Conservation (phyloP, 2,113 vertebrate genomes). For the Varanus salvator region DNA sequence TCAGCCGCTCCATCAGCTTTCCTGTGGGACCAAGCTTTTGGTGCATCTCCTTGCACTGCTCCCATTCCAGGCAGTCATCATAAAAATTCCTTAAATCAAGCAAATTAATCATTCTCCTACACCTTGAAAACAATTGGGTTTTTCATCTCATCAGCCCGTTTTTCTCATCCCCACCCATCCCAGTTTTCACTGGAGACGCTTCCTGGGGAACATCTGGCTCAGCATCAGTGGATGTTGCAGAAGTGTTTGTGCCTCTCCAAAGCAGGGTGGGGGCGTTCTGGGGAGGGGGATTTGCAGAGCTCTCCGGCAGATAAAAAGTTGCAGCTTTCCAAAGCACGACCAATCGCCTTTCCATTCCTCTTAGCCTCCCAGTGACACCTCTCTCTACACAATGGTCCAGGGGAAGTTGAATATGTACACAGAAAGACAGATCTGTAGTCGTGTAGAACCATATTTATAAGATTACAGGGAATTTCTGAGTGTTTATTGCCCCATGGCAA, state of each 20-base stretch:
- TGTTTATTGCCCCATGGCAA: not conserved
- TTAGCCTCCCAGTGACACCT: not conserved
- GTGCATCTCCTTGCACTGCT: too few relatives aligned
- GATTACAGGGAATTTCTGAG: conserved; percentile 5
- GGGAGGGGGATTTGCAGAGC: not conserved
- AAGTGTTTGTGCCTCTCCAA: not conserved
- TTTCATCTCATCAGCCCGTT: not conserved
- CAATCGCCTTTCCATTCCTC: not conserved
- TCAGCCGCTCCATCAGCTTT: too few relatives aligned
- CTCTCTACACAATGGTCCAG: not conserved
- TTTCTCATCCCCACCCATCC: too few relatives aligned
- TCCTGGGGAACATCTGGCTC: not conserved
- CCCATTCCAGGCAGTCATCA: too few relatives aligned
- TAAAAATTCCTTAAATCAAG: not conserved
- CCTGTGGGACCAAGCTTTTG: too few relatives aligned
- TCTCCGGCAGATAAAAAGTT: not conserved
- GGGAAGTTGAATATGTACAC: not conserved
- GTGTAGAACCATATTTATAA: not conserved
- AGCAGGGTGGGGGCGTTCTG: not conserved
- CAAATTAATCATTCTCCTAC: not conserved
- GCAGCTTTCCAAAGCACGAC: too few relatives aligned
- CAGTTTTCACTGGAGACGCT: not conserved
- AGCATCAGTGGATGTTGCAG: not conserved
- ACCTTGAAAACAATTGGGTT: not conserved
- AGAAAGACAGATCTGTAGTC: not conserved